Conservation (phyloP, 2,113 vertebrate genomes). For the Macquaria australasica region DNA sequence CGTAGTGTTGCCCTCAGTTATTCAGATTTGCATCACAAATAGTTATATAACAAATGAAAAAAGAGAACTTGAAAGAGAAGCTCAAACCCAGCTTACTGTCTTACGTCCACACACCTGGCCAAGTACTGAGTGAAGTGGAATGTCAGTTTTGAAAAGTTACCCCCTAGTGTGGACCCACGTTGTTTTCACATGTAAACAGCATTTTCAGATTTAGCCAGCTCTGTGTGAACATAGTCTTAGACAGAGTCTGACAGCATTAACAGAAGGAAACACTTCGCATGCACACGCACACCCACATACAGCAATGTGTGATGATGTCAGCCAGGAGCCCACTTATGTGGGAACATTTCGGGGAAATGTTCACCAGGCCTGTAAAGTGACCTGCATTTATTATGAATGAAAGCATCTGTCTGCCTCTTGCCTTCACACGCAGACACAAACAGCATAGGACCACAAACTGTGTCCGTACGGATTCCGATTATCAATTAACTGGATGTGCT, state of each 20-base stretch:
- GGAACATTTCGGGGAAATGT: constrained; percentile 58
- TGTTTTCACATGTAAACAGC: not conserved
- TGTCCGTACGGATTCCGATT: not conserved
- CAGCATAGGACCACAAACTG: not conserved
- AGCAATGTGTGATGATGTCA: constrained; percentile 61
- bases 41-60: not conserved
- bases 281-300: constrained; percentile 18
- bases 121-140: not conserved
- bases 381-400: constrained; percentile 74
- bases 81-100: not conserved
- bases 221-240: not conserved
- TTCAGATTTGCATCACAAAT: not conserved
- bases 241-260: constrained; percentile 45
- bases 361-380: constrained; percentile 63
- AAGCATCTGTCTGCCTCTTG: constrained; percentile 58
- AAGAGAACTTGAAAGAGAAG: not conserved
- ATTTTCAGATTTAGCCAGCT: not conserved
- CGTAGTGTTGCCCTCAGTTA: not conserved
- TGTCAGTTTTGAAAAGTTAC: not conserved
- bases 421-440: not conserved
- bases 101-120: not conserved
- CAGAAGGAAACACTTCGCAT: constrained; percentile 43
- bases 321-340: constrained; percentile 45
- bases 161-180: not conserved
- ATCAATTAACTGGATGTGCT: constrained; percentile 39